These are phyloP conservation scores for Theonella swinhoei DNA, from an alignment of 37 sponge, comb jelly and placozoan species.

Conservation along the genomic window DNA sequence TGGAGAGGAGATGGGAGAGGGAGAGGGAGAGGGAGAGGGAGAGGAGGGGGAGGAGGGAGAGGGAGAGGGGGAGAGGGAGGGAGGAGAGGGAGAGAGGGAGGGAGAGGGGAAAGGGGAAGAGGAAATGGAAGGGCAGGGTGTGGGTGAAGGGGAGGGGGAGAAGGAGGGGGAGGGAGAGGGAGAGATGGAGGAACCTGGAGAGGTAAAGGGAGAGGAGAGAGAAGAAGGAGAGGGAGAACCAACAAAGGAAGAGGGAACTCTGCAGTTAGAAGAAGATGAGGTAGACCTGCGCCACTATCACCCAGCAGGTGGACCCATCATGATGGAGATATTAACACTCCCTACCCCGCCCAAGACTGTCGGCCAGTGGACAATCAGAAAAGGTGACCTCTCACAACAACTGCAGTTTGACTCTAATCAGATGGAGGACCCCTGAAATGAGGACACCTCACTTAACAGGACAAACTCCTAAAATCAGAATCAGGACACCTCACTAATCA, in stretches of 20 bases:
- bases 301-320: conserved; percentile 69
- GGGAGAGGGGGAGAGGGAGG: not conserved
- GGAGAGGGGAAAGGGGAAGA: not conserved
- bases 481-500: no score
- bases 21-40: not conserved
- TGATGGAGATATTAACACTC: conserved; percentile 70
- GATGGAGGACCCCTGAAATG: not conserved
- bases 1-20: no score
- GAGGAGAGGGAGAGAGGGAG: conserved; percentile 4
- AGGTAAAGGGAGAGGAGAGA: not conserved
- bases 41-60: not conserved
- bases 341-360: conserved; percentile 80
- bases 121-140: not conserved
- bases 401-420: not conserved
- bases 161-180: conserved; percentile 1
- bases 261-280: conserved; percentile 61
- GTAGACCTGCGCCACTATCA: conserved; percentile 75
- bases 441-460: no score
- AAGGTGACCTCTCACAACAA: conserved; percentile 60
- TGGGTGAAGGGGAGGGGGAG: not conserved
- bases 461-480: not conserved
- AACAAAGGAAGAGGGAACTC: not conserved
- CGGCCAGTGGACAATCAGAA: conserved; percentile 75
- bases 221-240: not conserved
- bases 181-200: not conserved